Evolutionary conservation across 1,140 invertebrate genomes (phyloP).

Genomic region (Adoxophyes honmai): DNA sequence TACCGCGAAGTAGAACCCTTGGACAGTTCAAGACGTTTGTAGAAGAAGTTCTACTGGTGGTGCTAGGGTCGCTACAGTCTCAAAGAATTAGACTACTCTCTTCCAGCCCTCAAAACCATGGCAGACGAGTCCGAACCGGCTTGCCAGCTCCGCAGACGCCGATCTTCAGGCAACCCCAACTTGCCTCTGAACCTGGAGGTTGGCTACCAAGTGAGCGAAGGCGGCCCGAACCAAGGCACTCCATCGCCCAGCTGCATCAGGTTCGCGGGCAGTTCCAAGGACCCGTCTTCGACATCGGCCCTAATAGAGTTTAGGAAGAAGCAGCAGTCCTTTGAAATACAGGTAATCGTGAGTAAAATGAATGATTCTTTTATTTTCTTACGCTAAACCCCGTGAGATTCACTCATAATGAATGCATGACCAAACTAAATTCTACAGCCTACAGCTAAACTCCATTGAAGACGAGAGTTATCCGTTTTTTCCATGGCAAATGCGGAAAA

Average conservation of each 20-base stretch:
- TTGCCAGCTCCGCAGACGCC: conserved; percentile 53
- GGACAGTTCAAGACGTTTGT: too few species aligned
- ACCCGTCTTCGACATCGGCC: conserved; percentile 33
- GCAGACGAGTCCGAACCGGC: conserved; percentile 41
- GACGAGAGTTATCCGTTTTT: too few species aligned
- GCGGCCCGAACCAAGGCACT: conserved; percentile 50
- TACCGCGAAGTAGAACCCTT: too few species aligned
- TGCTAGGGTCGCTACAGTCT: too few species aligned
- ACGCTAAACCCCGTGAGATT: too few species aligned
- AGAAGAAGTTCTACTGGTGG: too few species aligned
- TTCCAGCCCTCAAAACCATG: conserved; percentile 31
- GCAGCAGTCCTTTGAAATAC: conserved; percentile 74
- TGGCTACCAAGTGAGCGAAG: conserved; percentile 58
- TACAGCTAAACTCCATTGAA: too few species aligned
- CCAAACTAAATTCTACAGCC: too few species aligned
- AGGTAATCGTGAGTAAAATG: conserved; percentile 35
- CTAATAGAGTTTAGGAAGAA: conserved; percentile 72
- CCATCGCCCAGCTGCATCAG: conserved; percentile 40
- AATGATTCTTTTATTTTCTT: not conserved
- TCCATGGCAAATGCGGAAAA: too few species aligned
- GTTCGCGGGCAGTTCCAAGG: conserved; percentile 28
- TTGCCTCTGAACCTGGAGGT: conserved; percentile 59
- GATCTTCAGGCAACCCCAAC: conserved; percentile 51
- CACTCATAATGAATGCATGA: too few species aligned
- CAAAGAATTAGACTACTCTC: too few species aligned